Conservation (phyloP, 1,140 invertebrate species). For the Caenorhabditis tropicalis region DNA sequence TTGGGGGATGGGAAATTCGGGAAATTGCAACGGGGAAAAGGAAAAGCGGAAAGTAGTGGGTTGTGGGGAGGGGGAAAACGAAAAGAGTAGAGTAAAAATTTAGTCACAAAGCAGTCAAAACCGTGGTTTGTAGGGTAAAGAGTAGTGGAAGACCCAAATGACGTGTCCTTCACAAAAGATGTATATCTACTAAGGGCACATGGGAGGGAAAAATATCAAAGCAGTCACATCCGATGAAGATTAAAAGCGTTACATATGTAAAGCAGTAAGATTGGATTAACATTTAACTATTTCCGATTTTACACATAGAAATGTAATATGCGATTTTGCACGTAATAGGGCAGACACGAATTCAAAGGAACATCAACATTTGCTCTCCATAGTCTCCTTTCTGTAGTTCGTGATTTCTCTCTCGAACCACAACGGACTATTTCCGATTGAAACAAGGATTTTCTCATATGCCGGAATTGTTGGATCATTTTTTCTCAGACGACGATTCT, state of each 20-base stretch:
- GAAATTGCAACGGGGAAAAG: neutral
- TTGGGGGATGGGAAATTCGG: constrained; percentile 12
- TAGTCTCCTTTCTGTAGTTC: neutral
- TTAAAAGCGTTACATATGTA: neutral
- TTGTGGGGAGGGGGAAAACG: neutral
- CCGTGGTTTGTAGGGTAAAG: constrained; percentile 1
- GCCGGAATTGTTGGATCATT: neutral
- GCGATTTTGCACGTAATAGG: neutral
- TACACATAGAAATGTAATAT: constrained; percentile 6
- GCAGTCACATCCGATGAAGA: neutral
- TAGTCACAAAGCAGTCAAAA: constrained; percentile 2
- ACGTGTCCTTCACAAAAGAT: neutral
- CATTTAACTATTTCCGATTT: neutral
- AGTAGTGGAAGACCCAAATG: neutral
- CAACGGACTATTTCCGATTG: neutral
- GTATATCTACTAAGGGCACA: neutral
- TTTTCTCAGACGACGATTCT: neutral
- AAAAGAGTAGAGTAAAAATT: neutral
- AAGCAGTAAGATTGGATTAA: constrained; percentile 5
- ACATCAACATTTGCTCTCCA: neutral
- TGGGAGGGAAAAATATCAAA: neutral
- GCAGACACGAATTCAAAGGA: neutral
- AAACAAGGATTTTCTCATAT: neutral
- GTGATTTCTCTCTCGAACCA: constrained; percentile 8
- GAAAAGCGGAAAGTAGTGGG: neutral